Evolutionary conservation across 2,113 vertebrate genomes (phyloP).

Genomic region (Mixornis gularis): DNA sequence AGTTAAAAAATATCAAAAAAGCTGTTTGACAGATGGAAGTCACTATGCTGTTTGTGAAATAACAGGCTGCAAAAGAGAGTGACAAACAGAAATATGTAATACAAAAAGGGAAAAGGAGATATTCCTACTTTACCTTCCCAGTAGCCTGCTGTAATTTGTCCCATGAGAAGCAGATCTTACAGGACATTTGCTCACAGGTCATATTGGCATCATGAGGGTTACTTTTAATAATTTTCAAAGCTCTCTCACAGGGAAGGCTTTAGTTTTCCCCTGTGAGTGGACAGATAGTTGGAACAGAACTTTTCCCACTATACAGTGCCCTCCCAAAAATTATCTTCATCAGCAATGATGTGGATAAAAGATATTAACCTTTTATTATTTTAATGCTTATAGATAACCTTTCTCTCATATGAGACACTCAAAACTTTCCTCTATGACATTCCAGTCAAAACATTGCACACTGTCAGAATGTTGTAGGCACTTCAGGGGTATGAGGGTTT

Average conservation of each 20-base stretch:
- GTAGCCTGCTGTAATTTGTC: neutral
- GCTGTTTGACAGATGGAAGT: neutral
- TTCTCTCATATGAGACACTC: neutral
- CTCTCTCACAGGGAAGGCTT: neutral
- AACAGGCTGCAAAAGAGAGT: neutral
- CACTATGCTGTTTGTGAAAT: neutral
- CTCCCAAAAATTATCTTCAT: neutral
- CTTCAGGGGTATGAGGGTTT: neutral
- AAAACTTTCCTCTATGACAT: neutral
- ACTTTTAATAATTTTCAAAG: neutral
- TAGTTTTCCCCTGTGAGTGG: rapidly evolving
- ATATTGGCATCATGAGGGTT: neutral
- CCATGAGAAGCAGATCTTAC: neutral
- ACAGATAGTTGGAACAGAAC: neutral
- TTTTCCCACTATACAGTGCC: neutral
- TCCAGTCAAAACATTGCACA: neutral
- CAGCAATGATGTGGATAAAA: neutral
- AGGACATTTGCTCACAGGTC: neutral
- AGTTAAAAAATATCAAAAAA: neutral
- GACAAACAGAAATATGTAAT: neutral
- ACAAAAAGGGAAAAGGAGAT: neutral
- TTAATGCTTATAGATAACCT: neutral
- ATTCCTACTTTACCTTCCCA: neutral
- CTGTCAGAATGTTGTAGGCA: neutral
- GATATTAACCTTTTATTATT: neutral